These are phyloP conservation scores for Pterocles burchelli DNA, from an alignment of 2,113 vertebrate species.

Conservation along the genomic window DNA sequence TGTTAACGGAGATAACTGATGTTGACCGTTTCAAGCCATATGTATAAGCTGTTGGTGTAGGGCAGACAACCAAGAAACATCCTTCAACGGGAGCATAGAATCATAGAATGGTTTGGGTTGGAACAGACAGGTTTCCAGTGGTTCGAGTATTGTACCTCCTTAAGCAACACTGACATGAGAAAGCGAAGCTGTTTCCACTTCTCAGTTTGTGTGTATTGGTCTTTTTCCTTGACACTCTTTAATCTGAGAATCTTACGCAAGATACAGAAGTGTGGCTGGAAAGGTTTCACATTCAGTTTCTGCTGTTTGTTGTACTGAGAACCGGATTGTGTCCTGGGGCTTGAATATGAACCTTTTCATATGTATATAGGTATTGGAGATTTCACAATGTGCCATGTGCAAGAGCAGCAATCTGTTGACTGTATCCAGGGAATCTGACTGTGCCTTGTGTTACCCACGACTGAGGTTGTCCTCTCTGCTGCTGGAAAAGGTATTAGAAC, in stretches of 20 bases:
- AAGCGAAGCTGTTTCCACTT: background rate
- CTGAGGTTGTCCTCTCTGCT: background rate
- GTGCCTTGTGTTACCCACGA: background rate
- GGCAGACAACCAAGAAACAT: background rate
- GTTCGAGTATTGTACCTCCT: background rate
- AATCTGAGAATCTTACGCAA: background rate
- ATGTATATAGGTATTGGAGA: background rate
- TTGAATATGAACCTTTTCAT: background rate
- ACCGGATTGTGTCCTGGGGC: background rate
- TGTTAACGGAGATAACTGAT: background rate
- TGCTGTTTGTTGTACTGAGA: background rate
- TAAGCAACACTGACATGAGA: background rate
- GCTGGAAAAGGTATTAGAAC: background rate
- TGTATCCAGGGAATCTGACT: background rate
- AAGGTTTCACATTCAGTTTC: background rate
- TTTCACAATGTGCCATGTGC: background rate
- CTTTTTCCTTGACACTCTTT: background rate
- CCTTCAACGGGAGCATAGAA: background rate
- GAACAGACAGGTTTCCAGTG: accelerated
- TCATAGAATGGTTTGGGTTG: no score
- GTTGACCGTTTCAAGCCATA: background rate
- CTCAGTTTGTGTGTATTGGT: background rate
- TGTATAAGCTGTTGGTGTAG: background rate
- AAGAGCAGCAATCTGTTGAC: no score
- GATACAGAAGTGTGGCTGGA: background rate